Base-by-base conservation (phyloP, 2,797 vertebrate species). In the Semotilus atromaculatus region DNA sequence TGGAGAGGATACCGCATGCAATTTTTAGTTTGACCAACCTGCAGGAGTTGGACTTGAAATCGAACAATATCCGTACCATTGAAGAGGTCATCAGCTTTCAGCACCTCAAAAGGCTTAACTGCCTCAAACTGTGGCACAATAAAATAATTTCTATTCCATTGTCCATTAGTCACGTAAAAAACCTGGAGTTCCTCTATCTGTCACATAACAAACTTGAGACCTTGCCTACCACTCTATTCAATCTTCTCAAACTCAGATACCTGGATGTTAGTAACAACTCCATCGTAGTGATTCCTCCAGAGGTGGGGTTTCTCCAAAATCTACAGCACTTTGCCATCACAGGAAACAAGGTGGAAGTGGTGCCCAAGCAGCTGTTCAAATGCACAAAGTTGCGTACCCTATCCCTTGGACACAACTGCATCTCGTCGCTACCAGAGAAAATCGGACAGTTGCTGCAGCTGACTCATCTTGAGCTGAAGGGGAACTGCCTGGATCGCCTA, bases 1-100 rank as follows among this genome's bases (percentile, higher is more conserved):
- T 99, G 82, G 98, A 99, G 92, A 96, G 98, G 87, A 99, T 99
- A 83, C 98, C 98, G 0, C 98, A 99, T 1, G 97, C 98, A 21
- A 99, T 99, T 91, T 99, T 99, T 92, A 99, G 98, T 91, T 94
- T 99, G 91, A 97, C 93, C 86, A 99, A 98, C 90, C 94, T 99
- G 68, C 98, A 99, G 92, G 98, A 99, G 89, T 93, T 99, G 85
- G 98, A 99, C 91, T 94, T 99, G 68, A 99, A 99, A 88, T 97
- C 97, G 23, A 99, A 99, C 87, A 97, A 96, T 91, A 99, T 99
- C 88, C 97, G 97, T 84, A 99, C 97, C 89, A 99, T 99, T 38
- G 98, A 99, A 92, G 98, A 99, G 92, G 94, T 99, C 87, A 99
- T 99, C 88, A 99, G 98, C 93, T 99, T 99, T 90, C 98, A 99